Evolutionary conservation across 2,888 invertebrate genomes (phyloP).

Genomic region (Plebejus argus): DNA sequence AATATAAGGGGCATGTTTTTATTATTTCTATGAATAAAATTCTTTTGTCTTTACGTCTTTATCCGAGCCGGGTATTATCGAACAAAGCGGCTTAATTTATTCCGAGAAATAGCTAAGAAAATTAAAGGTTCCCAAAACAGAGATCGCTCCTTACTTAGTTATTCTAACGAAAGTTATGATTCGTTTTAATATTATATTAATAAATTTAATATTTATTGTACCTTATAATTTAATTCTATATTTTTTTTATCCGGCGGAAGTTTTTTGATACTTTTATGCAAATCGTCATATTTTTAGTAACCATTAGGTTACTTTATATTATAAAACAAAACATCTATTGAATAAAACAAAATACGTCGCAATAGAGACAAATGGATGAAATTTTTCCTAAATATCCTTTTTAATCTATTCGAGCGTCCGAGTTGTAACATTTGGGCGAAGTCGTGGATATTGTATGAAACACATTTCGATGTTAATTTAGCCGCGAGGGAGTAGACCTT

Average conservation of each 20-base stretch:
- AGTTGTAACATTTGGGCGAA: background rate
- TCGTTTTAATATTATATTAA: background rate
- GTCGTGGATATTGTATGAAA: background rate
- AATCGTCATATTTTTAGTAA: too few relatives aligned
- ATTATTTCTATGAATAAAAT: conserved; percentile 1
- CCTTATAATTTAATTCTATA: too few relatives aligned
- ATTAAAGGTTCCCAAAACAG: background rate
- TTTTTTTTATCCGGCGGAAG: background rate
- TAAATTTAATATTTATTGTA: background rate
- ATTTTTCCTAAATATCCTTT: background rate
- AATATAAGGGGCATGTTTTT: background rate
- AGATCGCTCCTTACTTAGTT: background rate
- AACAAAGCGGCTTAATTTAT: conserved; percentile 11
- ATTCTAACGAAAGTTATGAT: background rate
- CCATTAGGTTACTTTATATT: too few relatives aligned
- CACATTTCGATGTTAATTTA: conserved; percentile 11
- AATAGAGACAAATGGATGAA: background rate
- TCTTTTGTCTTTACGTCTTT: background rate
- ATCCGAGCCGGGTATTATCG: background rate
- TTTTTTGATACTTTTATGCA: background rate
- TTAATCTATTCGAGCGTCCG: background rate
- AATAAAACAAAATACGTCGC: background rate
- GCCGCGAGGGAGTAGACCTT: background rate
- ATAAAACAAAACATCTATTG: background rate
- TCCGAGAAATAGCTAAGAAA: conserved; percentile 8